Evolutionary conservation across 2,113 vertebrate species (phyloP).

Genomic region (Nipponia nippon): DNA sequence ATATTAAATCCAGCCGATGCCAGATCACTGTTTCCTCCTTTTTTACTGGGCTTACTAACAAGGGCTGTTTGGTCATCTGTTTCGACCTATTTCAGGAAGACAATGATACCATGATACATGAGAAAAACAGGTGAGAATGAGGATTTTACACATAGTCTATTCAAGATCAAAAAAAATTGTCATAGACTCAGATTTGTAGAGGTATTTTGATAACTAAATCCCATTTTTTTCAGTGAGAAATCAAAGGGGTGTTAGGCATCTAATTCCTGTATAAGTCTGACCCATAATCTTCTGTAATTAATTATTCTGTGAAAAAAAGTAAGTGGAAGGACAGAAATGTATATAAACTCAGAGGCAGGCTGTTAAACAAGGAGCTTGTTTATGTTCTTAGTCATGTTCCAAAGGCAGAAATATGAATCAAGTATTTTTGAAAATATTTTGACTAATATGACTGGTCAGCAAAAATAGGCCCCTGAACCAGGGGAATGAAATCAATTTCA

Average conservation of each 20-base stretch:
- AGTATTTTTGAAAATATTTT: neutral
- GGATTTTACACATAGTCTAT: neutral
- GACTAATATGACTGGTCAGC: neutral
- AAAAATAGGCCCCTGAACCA: neutral
- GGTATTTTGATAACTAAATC: neutral
- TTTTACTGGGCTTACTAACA: conserved; percentile 55
- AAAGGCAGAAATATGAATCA: neutral
- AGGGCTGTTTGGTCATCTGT: conserved; percentile 74
- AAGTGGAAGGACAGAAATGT: neutral
- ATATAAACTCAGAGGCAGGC: neutral
- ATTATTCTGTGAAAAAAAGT: neutral
- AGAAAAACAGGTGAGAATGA: neutral
- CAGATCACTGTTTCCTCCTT: conserved; percentile 64
- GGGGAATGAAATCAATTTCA: neutral
- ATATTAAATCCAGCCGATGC: conserved; percentile 89
- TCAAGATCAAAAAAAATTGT: neutral
- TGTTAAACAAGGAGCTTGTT: neutral
- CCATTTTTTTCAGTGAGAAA: neutral
- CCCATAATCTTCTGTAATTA: conserved; percentile 5
- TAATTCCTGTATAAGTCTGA: neutral
- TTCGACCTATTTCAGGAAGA: conserved; percentile 58
- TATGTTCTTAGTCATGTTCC: neutral
- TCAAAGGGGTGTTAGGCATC: neutral
- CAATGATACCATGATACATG: neutral
- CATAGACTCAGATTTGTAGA: neutral